Percentiles rank a stretch among this genome's conserved stretches.
These are phyloP conservation scores for Leptinotarsa undecemlineata DNA, from an alignment of 1,140 invertebrate genomes.

Conservation along the genomic window DNA sequence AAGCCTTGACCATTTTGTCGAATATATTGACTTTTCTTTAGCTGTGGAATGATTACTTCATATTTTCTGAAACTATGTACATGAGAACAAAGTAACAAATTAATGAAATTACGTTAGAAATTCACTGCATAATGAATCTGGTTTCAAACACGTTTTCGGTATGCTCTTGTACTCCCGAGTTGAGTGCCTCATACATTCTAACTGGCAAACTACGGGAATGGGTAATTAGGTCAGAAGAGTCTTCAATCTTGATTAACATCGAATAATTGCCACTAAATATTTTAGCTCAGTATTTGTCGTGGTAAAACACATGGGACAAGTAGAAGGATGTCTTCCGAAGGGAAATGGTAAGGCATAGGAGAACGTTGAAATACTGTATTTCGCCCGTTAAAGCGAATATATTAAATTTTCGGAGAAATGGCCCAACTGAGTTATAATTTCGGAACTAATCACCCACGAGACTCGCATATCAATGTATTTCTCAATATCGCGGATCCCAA, in stretches of 20 bases:
- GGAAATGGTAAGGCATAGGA: neutral
- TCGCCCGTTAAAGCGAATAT: neutral
- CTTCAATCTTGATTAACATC: conserved; percentile 28
- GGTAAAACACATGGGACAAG: conserved; percentile 25
- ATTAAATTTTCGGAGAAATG: neutral
- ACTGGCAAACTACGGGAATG: neutral
- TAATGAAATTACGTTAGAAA: no score
- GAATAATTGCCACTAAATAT: conserved; percentile 33
- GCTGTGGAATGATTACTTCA: no score
- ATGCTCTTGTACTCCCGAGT: no score
- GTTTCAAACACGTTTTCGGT: no score
- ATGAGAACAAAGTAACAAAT: no score
- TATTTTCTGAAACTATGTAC: no score
- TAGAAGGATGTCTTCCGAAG: conserved; percentile 4
- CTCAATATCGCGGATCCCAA: no score
- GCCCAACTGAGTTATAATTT: neutral
- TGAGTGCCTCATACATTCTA: neutral
- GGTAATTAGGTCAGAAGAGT: conserved; percentile 20
- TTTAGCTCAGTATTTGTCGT: conserved; percentile 33
- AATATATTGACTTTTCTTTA: no score
- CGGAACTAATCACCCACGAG: neutral
- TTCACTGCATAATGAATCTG: no score
- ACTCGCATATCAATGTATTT: neutral
- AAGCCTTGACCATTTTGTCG: no score
- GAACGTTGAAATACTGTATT: neutral